Evolutionary conservation across 2,888 invertebrate species (phyloP).

Genomic region (Hydroisotoma schaefferi): DNA sequence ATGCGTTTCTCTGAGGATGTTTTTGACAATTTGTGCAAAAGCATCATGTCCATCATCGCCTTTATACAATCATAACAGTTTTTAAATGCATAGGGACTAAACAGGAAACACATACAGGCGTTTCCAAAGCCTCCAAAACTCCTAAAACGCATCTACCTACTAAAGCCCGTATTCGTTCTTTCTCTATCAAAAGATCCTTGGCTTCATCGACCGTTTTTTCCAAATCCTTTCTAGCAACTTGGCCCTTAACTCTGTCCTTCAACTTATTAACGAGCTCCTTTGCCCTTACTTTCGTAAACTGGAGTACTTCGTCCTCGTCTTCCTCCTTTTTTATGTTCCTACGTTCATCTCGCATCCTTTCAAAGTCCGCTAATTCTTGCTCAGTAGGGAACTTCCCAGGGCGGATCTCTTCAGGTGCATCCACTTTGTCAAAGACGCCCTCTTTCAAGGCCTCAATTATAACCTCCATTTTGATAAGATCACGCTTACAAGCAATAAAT

Average conservation of each 20-base stretch:
- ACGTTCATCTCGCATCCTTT: background rate
- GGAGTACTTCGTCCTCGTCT: background rate
- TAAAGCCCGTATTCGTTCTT: background rate
- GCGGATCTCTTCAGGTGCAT: background rate
- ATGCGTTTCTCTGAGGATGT: background rate
- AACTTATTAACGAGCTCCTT: background rate
- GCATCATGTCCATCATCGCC: background rate
- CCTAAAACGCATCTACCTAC: background rate
- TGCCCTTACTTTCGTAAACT: background rate
- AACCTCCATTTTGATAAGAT: background rate
- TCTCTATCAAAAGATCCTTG: background rate
- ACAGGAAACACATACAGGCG: no score
- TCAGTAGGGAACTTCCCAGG: background rate
- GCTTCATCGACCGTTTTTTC: background rate
- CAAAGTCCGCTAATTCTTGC: background rate
- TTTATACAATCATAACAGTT: background rate
- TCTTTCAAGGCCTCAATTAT: background rate
- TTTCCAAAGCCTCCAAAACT: no score
- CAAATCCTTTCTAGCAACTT: background rate
- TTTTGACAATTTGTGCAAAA: background rate
- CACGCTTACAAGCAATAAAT: background rate
- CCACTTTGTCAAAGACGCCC: background rate
- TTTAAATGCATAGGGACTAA: background rate
- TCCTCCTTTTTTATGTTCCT: background rate
- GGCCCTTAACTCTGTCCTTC: no score